phyloP scores from a whole-genome alignment of 2,113 vertebrate genomes.

The Manacus vitellinus region DNA sequence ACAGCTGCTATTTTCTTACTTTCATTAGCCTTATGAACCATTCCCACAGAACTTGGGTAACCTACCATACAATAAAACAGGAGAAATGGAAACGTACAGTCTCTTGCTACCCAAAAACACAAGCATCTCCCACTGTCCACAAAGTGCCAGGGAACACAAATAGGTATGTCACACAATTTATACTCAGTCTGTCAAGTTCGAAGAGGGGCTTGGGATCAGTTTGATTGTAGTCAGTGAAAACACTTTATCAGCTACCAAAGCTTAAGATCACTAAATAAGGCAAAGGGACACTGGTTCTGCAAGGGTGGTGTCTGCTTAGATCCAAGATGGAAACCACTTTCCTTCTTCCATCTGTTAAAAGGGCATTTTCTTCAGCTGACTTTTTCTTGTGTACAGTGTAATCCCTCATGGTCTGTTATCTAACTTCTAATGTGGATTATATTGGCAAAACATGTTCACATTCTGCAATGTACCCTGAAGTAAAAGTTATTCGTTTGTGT shows the following conservation, averaged over 20 bases:
- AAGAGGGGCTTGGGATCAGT: background rate
- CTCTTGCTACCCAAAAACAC: background rate
- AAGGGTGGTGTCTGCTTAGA: background rate
- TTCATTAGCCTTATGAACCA: background rate
- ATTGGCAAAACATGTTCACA: background rate
- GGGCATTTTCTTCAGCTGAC: background rate
- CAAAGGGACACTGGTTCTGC: background rate
- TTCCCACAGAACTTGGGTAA: background rate
- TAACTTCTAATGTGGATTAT: background rate
- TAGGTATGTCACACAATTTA: background rate
- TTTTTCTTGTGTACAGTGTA: background rate
- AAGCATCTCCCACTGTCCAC: background rate
- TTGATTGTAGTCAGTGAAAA: background rate
- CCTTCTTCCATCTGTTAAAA: background rate
- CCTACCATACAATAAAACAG: background rate
- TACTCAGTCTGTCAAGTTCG: background rate
- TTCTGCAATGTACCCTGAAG: background rate
- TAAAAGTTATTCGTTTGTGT: background rate
- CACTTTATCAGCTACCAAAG: background rate
- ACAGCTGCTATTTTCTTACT: background rate
- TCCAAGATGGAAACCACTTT: background rate
- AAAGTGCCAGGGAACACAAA: background rate
- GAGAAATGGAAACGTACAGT: background rate
- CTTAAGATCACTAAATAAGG: background rate
- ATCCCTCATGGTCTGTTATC: background rate